Evolutionary conservation across 2,797 vertebrate genomes (phyloP).

Genomic region (Hydrophis major): DNA sequence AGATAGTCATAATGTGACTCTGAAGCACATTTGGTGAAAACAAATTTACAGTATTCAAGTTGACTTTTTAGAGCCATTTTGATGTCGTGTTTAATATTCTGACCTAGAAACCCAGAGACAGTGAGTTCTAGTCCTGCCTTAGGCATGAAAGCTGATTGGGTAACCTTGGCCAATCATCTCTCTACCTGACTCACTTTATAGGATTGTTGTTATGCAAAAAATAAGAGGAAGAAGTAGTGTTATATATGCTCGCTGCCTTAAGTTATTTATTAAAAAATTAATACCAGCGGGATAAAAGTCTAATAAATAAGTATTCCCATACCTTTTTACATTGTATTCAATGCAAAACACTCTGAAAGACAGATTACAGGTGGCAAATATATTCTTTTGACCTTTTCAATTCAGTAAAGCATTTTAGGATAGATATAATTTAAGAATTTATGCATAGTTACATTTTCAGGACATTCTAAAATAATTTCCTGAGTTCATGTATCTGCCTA

Average conservation of each 20-base stretch:
- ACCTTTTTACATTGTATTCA: neutral
- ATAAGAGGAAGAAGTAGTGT: neutral
- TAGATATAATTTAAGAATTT: neutral
- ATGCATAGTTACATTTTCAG: neutral
- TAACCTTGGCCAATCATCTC: neutral
- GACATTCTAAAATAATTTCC: neutral
- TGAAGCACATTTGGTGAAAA: neutral
- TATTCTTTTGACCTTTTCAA: neutral
- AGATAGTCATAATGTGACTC: neutral
- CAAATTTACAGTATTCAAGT: neutral
- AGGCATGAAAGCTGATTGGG: neutral
- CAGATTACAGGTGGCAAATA: neutral
- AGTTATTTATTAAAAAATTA: neutral
- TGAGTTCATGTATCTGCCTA: neutral
- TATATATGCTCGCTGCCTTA: neutral
- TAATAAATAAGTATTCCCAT: neutral
- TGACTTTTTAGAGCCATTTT: neutral
- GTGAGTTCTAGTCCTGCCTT: neutral
- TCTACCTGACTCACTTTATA: neutral
- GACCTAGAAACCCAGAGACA: neutral
- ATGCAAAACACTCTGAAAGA: neutral
- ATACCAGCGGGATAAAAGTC: neutral
- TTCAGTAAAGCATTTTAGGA: neutral
- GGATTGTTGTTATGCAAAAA: neutral
- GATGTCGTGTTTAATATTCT: neutral